Evolutionary conservation across 1,140 invertebrate species (phyloP), one percentile per base, ranked within the genome.

Genomic region (Formica selysi): DNA sequence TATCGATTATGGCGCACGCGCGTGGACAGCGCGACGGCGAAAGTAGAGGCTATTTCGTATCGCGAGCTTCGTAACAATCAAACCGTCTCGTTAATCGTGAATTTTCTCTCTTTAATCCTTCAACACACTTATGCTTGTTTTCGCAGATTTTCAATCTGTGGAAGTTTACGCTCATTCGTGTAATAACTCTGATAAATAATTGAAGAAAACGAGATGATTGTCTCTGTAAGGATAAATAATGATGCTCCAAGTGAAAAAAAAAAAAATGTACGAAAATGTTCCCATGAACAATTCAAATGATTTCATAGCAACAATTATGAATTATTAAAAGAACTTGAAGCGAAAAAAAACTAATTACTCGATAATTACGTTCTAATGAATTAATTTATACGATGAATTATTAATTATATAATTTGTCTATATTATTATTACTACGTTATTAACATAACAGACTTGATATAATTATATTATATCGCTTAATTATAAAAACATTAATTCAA

Each of bases 1-100:
- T 83, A 88, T 88, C 78, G 87, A 86, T 88, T 88, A 74, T 86
- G 32, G 65, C 51, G 76, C 70, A 44, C 19, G 76, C 57, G 61
- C 38, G 48, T 3, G 32, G 48, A 83, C 54, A 64, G 26, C 85
- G 76, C 51, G 80, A 70, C 73, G 65, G 65, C 86, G 65, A 83
- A 76, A 70, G 83, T 61, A 74, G 86, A 85, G 64, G 38, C 54
- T 68, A 83, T 74, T 74, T 70, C 41, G 38, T 61, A 81, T 73
- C 76, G 6, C 16, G 2, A 59, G n/a, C 54, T 38, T 73, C 38
- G 11, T 36, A 73, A 74, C 54, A 61, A 81, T 81, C 71, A 59
- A 59, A 44, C 38, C 44, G 32, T 59, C 38, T 70, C 10, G 10
- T 19, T 7, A 32, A 29, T 73, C 54, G n/a, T 48, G 79, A 83